Base-by-base conservation (phyloP, 2,888 invertebrate genomes). In the Netelia virgata region DNA sequence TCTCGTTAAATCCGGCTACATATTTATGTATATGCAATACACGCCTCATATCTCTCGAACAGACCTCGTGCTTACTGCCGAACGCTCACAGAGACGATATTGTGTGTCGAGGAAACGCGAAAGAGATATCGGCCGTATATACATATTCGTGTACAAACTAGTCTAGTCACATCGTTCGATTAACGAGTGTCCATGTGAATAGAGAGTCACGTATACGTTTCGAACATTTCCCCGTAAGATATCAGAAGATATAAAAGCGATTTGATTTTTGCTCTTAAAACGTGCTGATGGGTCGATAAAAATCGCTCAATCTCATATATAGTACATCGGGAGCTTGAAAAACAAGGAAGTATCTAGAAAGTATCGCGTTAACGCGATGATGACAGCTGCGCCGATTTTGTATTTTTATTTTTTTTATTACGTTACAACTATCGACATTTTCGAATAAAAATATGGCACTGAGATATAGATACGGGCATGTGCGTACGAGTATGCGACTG, bases 31-130 rank as follows among this genome's bases (percentile, higher is more conserved):
- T 53, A 59, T 61, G 18, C 47, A 18, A 57, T 57, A 43, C 8
- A 57, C 57, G 68, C 16, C 66, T 76, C 64, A 18, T 72, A 72
- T 70, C 74, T 72, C 5, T 66, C 18, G 10, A 66, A 76, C 72
- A 72, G 50, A 11, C 57, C 14, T 23, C 23, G n/a, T 57, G 76
- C 57, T 72, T 16, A 18, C 6, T 79, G 59, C 43, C 64, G 36
- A 47, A 55, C 41, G 11, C 28, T 61, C n/a, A 78, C 69, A 50
- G 41, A 43, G 74, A 16, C 73, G 68, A 73, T 73, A 28, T 64
- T 74, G 69, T 74, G 57, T 43, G 8, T 20, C 20, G 69, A 50
- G 28, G 59, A 18, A 61, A 50, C 20, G 50, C 59, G 14, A 61
- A 70, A 61, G 20, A 59, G 3, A 20, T 59, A 59, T 59, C 11